phyloP scores from a whole-genome alignment of 2,113 vertebrate species.

The Suricata suricatta region DNA sequence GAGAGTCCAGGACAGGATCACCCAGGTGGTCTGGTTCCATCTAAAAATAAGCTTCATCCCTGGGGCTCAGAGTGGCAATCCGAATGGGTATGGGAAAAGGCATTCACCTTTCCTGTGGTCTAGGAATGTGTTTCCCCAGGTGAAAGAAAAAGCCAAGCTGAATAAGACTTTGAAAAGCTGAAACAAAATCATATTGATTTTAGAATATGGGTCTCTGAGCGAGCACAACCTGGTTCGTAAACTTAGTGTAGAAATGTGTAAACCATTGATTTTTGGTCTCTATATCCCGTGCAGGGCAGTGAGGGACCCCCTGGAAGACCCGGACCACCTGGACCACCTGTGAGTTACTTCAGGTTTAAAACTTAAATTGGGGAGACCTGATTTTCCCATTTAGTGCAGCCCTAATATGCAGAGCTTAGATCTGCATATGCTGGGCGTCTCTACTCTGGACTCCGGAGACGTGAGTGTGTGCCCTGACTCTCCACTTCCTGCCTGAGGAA shows the following conservation, averaged over 20 bases:
- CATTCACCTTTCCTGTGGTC: not conserved
- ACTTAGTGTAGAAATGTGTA: not conserved
- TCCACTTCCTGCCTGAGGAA: not conserved
- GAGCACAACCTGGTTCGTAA: not conserved
- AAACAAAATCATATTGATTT: not conserved
- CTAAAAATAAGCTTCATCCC: not conserved
- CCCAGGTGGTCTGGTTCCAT: not conserved
- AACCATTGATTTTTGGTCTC: not conserved
- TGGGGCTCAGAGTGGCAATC: not conserved
- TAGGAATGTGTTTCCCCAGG: not conserved
- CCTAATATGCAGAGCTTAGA: not conserved
- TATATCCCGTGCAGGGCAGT: conserved; percentile 88
- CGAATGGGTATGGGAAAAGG: not conserved
- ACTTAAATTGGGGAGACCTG: not conserved
- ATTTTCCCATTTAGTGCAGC: not conserved
- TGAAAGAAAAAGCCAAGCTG: not conserved
- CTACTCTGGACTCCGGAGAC: not conserved
- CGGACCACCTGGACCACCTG: conserved; percentile 90
- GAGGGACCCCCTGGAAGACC: conserved; percentile 92
- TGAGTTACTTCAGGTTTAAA: conserved; percentile 79
- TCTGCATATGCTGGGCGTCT: not conserved
- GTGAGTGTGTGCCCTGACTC: not conserved
- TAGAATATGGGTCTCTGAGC: not conserved
- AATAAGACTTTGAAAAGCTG: not conserved
- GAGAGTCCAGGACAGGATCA: not conserved